Base-by-base conservation (phyloP, 2,888 invertebrate genomes). In the Perizoma affinitatum region DNA sequence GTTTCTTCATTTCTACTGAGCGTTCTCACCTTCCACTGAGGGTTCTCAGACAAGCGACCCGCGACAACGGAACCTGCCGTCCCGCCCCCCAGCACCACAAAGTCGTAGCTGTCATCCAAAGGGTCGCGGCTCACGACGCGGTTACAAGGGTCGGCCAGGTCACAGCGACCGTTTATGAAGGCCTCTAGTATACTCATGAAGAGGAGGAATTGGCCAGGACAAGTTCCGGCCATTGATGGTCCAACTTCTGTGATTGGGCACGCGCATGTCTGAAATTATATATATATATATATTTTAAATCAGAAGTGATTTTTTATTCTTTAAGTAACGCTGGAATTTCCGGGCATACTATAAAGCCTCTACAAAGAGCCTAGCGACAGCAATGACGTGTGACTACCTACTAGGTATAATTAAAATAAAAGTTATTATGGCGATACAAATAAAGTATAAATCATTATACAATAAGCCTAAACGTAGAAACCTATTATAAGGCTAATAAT, bases 181-280 rank as follows among this genome's bases (percentile, higher is more conserved):
- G 93, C 86, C 68, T 95, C 94, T 77, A 95, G 74, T 0, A 95
- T 83, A 9, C 92, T 92, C 95, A 95, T 95, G 86, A 95, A 95
- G 5, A 94, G 76, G 9, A 95, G 73, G 69, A 94, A 93, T 69
- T 94, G 90, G n/a, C 93, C 92, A 3, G 93, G 93, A 69, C 95
- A 95, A 0, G 92, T 79, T 22, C 88, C 84, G 4, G 88, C 90
- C 79, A 95, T 87, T 2, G 94, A 90, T 0, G 95, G 95, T 0
- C 71, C 95, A 83, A 94, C 84, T 70, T 93, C 93, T 38, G 82
- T 84, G 35, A 93, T 86, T 0, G 93, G 87, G 72, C 95, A 95
- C 35, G 88, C 80, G 70, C 94, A 94, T 68, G 87, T 68, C 94
- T 92, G 82, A 3, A 74, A 76, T 6, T 11, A 5, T 64, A 44